These are phyloP conservation scores for Tetraodon nigroviridis DNA, from an alignment of 2,113 vertebrate genomes.

Conservation along the genomic window DNA sequence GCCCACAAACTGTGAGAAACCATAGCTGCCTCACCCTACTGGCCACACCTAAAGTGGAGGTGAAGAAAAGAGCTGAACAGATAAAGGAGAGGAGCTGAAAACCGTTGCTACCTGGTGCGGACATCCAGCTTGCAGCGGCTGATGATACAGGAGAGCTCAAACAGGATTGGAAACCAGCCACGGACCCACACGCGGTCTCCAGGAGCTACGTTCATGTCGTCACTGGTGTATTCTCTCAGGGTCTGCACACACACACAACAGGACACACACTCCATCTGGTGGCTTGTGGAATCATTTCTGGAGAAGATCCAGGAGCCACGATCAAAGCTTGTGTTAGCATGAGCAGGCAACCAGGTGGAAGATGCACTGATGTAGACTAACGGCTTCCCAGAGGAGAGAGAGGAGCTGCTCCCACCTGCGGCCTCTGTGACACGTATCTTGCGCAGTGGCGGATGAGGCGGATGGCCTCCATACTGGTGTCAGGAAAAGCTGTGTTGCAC, in stretches of 20 bases:
- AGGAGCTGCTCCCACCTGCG: conserved; percentile 76
- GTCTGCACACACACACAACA: conserved; percentile 70
- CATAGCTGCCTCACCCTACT: not conserved
- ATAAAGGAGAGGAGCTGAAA: not conserved
- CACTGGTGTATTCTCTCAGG: conserved; percentile 94
- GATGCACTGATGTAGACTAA: too few relatives aligned
- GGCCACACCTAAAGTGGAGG: not conserved
- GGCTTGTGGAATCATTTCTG: too few relatives aligned
- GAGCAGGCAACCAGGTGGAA: not conserved
- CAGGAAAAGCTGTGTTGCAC: conserved; percentile 92
- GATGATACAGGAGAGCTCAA: conserved; percentile 97
- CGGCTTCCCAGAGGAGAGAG: not conserved
- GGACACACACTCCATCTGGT: not conserved
- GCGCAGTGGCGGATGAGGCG: conserved; percentile 93
- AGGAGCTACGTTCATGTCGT: conserved; percentile 97
- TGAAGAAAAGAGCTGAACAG: not conserved
- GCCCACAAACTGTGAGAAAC: too few relatives aligned
- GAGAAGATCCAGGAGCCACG: not conserved
- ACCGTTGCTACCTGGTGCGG: conserved; percentile 80
- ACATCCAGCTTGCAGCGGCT: conserved; percentile 97
- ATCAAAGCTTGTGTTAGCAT: too few relatives aligned
- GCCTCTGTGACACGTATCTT: conserved; percentile 90
- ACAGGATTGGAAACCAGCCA: conserved; percentile 97
- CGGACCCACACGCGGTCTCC: conserved; percentile 96
- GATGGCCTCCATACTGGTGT: conserved; percentile 98